Percentiles rank a stretch among this genome's conserved stretches.
These are phyloP conservation scores for Syngnathus floridae DNA, from an alignment of 2,113 vertebrate genomes.

Conservation along the genomic window DNA sequence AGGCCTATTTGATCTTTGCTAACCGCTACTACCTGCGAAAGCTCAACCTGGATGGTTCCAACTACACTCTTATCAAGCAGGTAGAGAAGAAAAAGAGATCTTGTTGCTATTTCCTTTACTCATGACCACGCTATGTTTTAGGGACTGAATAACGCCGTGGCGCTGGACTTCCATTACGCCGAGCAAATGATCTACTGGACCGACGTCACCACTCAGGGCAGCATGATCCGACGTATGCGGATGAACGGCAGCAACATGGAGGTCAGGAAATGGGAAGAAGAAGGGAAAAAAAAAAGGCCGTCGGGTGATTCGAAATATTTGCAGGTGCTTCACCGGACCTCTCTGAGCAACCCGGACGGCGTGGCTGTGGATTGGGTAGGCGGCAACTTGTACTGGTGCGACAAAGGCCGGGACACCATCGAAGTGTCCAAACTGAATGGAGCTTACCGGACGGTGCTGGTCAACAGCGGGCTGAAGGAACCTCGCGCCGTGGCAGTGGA, in stretches of 20 bases:
- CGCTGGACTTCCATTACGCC: slow-evolving; percentile 90
- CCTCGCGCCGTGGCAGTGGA: slow-evolving; percentile 91
- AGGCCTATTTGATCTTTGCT: slow-evolving; percentile 94
- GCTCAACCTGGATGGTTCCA: slow-evolving; percentile 90
- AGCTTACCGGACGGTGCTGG: slow-evolving; percentile 88
- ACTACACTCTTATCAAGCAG: slow-evolving; percentile 96
- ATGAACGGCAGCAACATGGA: slow-evolving; percentile 93
- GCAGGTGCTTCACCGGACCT: slow-evolving; percentile 93
- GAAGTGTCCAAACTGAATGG: slow-evolving; percentile 96
- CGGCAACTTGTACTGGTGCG: slow-evolving; percentile 97
- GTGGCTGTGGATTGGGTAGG: slow-evolving; percentile 98
- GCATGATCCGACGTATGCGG: slow-evolving; percentile 98
- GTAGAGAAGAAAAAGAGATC: slow-evolving; percentile 54
- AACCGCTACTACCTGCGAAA: slow-evolving; percentile 97
- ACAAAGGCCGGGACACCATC: slow-evolving; percentile 95
- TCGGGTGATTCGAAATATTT: background rate
- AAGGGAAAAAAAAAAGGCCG: background rate
- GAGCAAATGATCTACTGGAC: slow-evolving; percentile 99
- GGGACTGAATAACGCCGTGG: slow-evolving; percentile 95
- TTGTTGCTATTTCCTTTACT: background rate
- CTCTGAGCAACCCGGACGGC: slow-evolving; percentile 94
- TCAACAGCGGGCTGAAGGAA: slow-evolving; percentile 88
- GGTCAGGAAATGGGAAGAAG: slow-evolving; percentile 53
- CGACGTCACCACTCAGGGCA: slow-evolving; percentile 95
- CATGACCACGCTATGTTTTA: slow-evolving; percentile 42